Base-by-base conservation (phyloP, 2,888 invertebrate species). In the Priocnemis perturbator region DNA sequence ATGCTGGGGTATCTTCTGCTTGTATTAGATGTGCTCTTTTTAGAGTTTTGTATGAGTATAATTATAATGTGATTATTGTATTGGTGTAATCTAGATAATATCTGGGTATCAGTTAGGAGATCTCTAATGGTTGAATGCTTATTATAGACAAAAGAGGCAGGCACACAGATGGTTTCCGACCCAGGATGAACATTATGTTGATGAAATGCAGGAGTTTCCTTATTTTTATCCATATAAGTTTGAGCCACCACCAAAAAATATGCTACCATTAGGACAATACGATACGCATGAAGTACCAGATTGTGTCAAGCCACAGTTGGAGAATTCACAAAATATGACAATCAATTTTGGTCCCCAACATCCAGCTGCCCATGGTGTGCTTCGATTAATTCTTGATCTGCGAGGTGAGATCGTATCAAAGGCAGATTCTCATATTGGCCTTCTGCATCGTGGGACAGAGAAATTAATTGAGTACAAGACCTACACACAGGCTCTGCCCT, bases 391-490 rank as follows among this genome's bases (percentile, higher is more conserved):
- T 0, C 86, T 98, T 64, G 96, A 97, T 84, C 89, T 98, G 3
- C 95, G 96, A 79, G 96, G 96, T 78, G 97, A 98, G 94, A 93
- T 94, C 11, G 96, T 99, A 0, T 91, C 95, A 65, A 91, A 94
- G 20, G 95, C 97, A 0, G 98, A 98, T 89, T 99, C 99, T 0
- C 99, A 99, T 89, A 98, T 99, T 79, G 99, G 99, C 0, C 92
- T 99, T 0, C 91, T 99, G 21, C 99, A 99, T 90, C 93, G 99
- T 26, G 99, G 97, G 50, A 99, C 99, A 0, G 99, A 99, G 88
- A 99, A 99, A 87, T 91, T 99, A 23, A 98, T 99, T 53, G 99
- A 99, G 89, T 97, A 99, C 90, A 99, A 99, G 90, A 99, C 99
- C 0, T 99, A 98, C 89, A 96, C 95, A 1, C 99, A 99, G 89